Base-by-base conservation (phyloP, 2,113 vertebrate species). In the Orientallactaga bullata region DNA sequence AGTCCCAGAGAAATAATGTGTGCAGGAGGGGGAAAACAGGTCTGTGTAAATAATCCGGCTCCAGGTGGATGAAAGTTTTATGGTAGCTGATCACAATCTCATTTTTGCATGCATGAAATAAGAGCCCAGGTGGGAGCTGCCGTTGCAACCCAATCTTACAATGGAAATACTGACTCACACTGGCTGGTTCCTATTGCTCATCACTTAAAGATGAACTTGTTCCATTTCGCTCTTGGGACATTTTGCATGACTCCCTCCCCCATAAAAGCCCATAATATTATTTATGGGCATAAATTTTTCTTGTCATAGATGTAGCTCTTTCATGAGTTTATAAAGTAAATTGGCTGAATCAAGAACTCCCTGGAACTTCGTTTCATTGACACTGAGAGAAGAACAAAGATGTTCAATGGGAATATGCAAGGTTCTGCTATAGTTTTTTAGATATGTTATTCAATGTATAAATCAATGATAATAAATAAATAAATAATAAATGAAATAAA, bases 131-230 rank as follows among this genome's bases (percentile, higher is more conserved):
- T 68, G 74, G 88, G 90, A 32, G 5, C 80, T 95, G 97, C 78
- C 94, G 98, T 97, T 97, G 97, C 95, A 97, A 97, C 94, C 97
- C 95, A 94, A 95, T 87, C 97, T 97, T 95, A 85, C 94, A 96
- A 93, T 97, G 97, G 98, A 98, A 98, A 98, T 88, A 79, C 24
- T 55, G 86, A 58, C 92, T 79, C 73, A 91, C 77, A 72, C 37
- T 15, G 58, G 37, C 15, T 77, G 92, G 98, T 97, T 98, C 97
- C 91, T 97, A 97, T 98, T 97, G 95, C 99, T 98, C 97, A 99
- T 99, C 87, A 99, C 97, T 99, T 98, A 98, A 98, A 98, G 95
- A 99, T 98, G 94, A 97, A 87, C 65, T 65, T 95, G 93, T 94
- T 97, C 98, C 98, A 96, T 93, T 96, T 97, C 97, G 97, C 97